Conservation (phyloP, 1,140 invertebrate species). For the Diplogasteroides magnus region DNA sequence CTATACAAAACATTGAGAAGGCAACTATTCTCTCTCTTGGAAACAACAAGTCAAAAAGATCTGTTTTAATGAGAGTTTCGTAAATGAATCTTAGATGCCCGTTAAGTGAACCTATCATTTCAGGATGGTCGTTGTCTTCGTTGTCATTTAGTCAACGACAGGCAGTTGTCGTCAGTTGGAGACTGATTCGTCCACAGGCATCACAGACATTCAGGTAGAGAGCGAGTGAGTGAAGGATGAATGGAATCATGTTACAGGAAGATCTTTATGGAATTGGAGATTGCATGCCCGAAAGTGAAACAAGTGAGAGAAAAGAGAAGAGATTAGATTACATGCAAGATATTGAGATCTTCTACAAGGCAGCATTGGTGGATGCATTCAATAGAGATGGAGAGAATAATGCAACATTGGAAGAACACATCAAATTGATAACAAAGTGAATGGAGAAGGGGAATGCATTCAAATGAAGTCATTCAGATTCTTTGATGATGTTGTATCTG, state of each 20-base stretch:
- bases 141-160: conserved; percentile 31
- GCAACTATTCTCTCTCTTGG: too few species aligned
- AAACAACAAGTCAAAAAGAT: too few species aligned
- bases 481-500: conserved; percentile 46
- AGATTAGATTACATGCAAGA: conserved; percentile 3
- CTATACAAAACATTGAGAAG: too few species aligned
- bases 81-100: too few species aligned
- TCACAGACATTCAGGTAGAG: background rate
- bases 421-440: conserved; percentile 49
- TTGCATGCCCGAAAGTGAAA: conserved; percentile 51
- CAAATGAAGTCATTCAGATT: conserved; percentile 39
- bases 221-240: conserved; percentile 3
- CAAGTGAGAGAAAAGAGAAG: conserved; percentile 28
- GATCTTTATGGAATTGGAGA: conserved; percentile 49
- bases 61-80: too few species aligned
- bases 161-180: conserved; percentile 19
- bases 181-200: conserved; percentile 15
- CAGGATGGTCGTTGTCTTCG: conserved; percentile 16
- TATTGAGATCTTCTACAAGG: conserved; percentile 54
- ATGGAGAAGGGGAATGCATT: background rate
- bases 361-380: conserved; percentile 53
- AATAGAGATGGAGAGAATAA: conserved; percentile 38
- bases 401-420: conserved; percentile 53
- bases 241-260: conserved; percentile 39
- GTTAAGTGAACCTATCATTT: too few species aligned